Base-by-base conservation (phyloP, 2,113 vertebrate species). In the Coptodon bakossiorum region DNA sequence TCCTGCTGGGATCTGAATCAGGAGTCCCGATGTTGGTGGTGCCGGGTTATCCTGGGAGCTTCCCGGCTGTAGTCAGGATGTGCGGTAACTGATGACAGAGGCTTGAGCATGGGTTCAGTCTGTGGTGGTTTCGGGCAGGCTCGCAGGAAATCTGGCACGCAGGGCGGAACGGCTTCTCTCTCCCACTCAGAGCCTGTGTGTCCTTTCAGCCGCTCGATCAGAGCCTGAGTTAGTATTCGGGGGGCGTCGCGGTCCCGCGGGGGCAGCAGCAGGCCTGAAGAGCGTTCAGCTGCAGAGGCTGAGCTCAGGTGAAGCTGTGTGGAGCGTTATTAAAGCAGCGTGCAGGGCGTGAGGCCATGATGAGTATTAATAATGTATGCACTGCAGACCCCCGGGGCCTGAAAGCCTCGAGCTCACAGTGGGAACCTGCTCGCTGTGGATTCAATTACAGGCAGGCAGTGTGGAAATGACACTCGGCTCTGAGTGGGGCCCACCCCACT, bases 21-120 rank as follows among this genome's bases (percentile, higher is more conserved):
- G 22, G 6, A 27, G 38, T 24, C 13, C 22, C 0, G 68, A 11
- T 73, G 68, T 0, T 73, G 13, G 5, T 17, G 22, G 22, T 40
- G 40, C 22, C 1, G n/a, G 5, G 22, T 27, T 73, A 10, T 73
- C 68, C 22, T 16, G 40, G 40, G 61, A 66, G 40, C 40, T 73
- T 73, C 68, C 68, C 8, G 0, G 40, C 22, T 73, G 68, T 27
- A 45, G 40, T 27, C 5, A 0, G 38, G 66, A 71, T 71, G 38
- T 24, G 66, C n/a, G 7, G 36, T 71, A 71, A 24, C 8, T 71
- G 66, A 73, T 27, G 22, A 9, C 5, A 54, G 19, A n/a, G n/a
- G 19, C 52, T n/a, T 22, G 5, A 22, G 19, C 8, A 45, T 45
- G 68, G 38, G 13, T 45, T 73, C 8, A 1, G 22, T 27, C 40